Percentiles rank a stretch among this genome's conserved stretches.
phyloP scores from a whole-genome alignment of 2,888 invertebrate species.

The Noctuana brunneofusca region DNA sequence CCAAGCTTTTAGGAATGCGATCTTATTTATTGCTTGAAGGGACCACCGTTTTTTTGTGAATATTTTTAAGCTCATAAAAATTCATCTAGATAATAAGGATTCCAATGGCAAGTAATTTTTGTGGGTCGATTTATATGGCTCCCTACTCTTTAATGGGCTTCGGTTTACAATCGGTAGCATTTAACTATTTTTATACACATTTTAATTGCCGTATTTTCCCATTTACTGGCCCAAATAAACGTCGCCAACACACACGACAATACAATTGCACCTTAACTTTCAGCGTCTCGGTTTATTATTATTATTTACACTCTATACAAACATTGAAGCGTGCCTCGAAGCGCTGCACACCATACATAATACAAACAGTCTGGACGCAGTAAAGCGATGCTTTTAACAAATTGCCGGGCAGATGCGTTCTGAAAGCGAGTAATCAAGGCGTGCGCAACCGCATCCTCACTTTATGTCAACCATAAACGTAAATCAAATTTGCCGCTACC shows the following conservation, averaged over 20 bases:
- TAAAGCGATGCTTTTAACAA: slow-evolving; percentile 18
- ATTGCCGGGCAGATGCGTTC: slow-evolving; percentile 25
- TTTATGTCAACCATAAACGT: slow-evolving; percentile 60
- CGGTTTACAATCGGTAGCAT: background rate
- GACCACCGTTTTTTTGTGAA: slow-evolving; percentile 9
- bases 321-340: background rate
- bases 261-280: background rate
- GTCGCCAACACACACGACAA: background rate
- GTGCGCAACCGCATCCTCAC: slow-evolving; percentile 44
- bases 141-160: background rate
- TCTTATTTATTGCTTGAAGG: slow-evolving; percentile 9
- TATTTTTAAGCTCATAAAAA: slow-evolving; percentile 25
- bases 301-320: background rate
- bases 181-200: background rate
- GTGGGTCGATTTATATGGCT: background rate
- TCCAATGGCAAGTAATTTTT: background rate
- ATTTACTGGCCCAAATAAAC: no score
- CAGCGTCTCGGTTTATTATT: background rate
- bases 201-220: background rate
- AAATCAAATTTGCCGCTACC: slow-evolving; percentile 47
- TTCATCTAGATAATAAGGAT: slow-evolving; percentile 13
- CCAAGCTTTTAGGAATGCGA: slow-evolving; percentile 23
- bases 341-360: background rate
- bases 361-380: background rate
- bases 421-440: slow-evolving; percentile 36